Evolutionary conservation across 1,140 invertebrate species (phyloP).

Genomic region (Drosophila neocordata): DNA sequence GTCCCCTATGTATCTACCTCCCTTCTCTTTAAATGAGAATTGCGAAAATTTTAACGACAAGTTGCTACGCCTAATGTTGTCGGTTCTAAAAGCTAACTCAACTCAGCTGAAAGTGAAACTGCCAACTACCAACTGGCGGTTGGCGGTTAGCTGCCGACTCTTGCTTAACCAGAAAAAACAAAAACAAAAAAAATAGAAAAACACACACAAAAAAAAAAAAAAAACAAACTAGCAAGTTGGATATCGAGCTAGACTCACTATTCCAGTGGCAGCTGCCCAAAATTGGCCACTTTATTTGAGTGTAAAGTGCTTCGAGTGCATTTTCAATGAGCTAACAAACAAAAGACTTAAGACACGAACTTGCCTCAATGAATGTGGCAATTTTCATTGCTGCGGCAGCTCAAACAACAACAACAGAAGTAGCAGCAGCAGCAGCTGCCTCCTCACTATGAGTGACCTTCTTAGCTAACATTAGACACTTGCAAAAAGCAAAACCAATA

Average conservation of each 20-base stretch:
- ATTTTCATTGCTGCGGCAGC: constrained; percentile 44
- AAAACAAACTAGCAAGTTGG: constrained; percentile 13
- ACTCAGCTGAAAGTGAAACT: constrained; percentile 71
- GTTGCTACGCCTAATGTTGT: constrained; percentile 31
- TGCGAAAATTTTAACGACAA: constrained; percentile 73
- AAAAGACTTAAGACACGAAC: constrained; percentile 78
- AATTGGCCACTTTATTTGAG: constrained; percentile 57
- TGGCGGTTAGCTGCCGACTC: constrained; percentile 16
- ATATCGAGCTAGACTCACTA: constrained; percentile 21
- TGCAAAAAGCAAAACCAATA: constrained; percentile 31
- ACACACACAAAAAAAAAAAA: constrained; percentile 9
- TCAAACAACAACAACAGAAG: constrained; percentile 29
- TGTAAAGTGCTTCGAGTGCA: constrained; percentile 42
- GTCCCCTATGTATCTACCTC: background rate
- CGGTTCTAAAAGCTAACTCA: constrained; percentile 56
- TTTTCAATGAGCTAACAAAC: constrained; percentile 45
- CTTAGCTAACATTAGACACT: constrained; percentile 31
- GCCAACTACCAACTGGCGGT: constrained; percentile 47
- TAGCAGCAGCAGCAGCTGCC: constrained; percentile 32
- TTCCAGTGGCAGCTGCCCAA: constrained; percentile 38
- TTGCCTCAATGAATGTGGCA: constrained; percentile 53
- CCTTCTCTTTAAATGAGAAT: constrained; percentile 48
- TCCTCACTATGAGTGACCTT: constrained; percentile 54
- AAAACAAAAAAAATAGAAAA: constrained; percentile 25
- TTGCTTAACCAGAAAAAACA: constrained; percentile 59